A percentile compares a stretch with the other conserved stretches of the same genome.
phyloP scores from a whole-genome alignment of 2,888 invertebrate species.

The Hoplodrina ambigua region DNA sequence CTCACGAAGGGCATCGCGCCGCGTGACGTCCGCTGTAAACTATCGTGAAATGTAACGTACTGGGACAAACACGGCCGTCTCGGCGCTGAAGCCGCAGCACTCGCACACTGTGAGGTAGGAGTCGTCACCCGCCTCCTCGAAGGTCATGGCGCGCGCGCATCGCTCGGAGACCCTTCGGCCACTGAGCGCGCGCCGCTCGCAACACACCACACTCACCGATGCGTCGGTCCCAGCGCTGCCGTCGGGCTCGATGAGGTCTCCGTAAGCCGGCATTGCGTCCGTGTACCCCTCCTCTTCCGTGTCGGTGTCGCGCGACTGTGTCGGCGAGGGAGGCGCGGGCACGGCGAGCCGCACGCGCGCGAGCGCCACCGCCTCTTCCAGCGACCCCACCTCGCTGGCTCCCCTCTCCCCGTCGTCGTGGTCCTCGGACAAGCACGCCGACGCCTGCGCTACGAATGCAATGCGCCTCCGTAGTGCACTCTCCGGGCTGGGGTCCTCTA shows the following conservation, averaged over 20 bases:
- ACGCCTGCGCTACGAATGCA: conserved; percentile 89
- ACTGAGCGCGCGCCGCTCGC: conserved; percentile 72
- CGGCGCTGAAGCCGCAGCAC: conserved; percentile 89
- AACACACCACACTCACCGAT: conserved; percentile 78
- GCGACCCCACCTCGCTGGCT: conserved; percentile 84
- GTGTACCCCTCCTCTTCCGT: conserved; percentile 86
- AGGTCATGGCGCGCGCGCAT: conserved; percentile 90
- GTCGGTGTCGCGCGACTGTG: conserved; percentile 84
- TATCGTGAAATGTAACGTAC: conserved; percentile 89
- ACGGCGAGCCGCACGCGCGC: conserved; percentile 86
- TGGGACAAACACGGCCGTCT: conserved; percentile 86
- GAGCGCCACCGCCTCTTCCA: conserved; percentile 89
- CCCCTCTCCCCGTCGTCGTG: conserved; percentile 85
- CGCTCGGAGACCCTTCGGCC: conserved; percentile 79
- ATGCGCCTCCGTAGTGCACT: conserved; percentile 87
- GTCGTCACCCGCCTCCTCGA: conserved; percentile 87
- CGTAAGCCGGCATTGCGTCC: conserved; percentile 89
- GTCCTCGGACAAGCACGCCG: conserved; percentile 89
- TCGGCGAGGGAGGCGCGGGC: conserved; percentile 78
- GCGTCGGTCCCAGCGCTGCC: conserved; percentile 75
- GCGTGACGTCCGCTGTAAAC: conserved; percentile 82
- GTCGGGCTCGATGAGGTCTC: conserved; percentile 88
- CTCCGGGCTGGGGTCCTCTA: conserved; percentile 86
- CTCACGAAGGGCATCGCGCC: conserved; percentile 88
- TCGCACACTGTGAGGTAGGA: conserved; percentile 88